Conservation (phyloP, 1,140 invertebrate genomes). For the Drosophila novamexicana region DNA sequence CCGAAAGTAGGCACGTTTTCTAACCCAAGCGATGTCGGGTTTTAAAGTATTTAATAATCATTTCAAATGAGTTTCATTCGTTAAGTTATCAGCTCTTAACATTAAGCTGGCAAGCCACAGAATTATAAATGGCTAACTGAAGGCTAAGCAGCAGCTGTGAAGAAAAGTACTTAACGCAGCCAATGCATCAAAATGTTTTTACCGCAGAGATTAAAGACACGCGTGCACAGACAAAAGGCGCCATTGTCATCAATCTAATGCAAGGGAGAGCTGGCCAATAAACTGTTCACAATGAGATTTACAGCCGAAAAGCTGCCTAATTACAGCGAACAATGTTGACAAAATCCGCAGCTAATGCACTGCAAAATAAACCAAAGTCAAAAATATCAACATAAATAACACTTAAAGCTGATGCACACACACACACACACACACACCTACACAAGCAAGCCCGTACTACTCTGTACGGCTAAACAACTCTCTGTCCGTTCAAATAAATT, state of each 20-base stretch:
- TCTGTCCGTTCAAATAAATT: conserved; percentile 70
- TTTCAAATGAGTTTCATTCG: neutral
- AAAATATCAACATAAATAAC: conserved; percentile 80
- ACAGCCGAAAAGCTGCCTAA: conserved; percentile 68
- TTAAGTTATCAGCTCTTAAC: neutral
- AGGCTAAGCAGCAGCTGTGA: conserved; percentile 14
- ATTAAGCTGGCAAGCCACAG: neutral
- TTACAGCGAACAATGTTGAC: conserved; percentile 61
- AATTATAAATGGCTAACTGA: neutral
- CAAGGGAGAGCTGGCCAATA: conserved; percentile 31
- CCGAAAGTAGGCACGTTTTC: no score
- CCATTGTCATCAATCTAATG: conserved; percentile 38
- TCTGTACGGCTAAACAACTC: conserved; percentile 29
- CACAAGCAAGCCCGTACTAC: neutral
- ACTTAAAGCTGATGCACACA: conserved; percentile 53
- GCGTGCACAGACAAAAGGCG: neutral
- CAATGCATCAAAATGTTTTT: conserved; percentile 64
- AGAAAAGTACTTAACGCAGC: conserved; percentile 40
- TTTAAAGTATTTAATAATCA: no score
- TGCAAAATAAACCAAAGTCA: conserved; percentile 76
- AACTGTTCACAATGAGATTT: conserved; percentile 47
- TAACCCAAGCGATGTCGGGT: no score
- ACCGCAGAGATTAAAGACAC: conserved; percentile 46
- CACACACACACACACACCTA: conserved; percentile 2
- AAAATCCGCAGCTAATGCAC: conserved; percentile 68